phyloP scores from a whole-genome alignment of 2,888 invertebrate genomes.

The Aphodius granarius region DNA sequence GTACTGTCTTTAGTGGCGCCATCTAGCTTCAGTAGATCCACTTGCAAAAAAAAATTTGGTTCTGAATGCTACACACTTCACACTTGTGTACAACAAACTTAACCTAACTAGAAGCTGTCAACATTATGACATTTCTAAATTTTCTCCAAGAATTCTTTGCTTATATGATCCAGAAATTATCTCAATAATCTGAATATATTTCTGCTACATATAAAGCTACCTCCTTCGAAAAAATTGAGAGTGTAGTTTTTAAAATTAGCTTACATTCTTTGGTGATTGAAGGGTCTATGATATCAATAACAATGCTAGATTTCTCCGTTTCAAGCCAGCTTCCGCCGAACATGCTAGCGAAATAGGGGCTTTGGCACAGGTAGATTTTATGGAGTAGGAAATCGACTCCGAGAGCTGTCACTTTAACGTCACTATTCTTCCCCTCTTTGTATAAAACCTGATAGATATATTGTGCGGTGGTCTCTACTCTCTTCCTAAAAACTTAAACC shows the following conservation, averaged over 20 bases:
- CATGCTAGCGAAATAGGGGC: conserved; percentile 80
- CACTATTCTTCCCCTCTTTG: conserved; percentile 74
- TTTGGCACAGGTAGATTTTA: conserved; percentile 78
- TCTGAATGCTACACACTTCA: too few species aligned
- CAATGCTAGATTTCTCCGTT: conserved; percentile 64
- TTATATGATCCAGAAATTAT: too few species aligned
- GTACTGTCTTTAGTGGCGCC: too few species aligned
- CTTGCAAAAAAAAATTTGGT: too few species aligned
- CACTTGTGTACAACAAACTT: too few species aligned
- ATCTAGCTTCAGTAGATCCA: too few species aligned
- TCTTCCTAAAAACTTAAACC: conserved; percentile 56
- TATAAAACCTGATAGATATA: conserved; percentile 79
- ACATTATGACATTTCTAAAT: too few species aligned
- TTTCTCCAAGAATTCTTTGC: too few species aligned
- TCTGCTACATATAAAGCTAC: too few species aligned
- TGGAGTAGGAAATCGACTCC: conserved; percentile 75
- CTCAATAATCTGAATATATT: too few species aligned
- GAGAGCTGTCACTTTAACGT: conserved; percentile 71
- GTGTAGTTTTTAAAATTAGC: conserved; percentile 38
- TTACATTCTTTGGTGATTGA: conserved; percentile 69
- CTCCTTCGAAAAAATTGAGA: too few species aligned
- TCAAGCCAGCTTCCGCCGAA: conserved; percentile 80
- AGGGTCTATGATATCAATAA: conserved; percentile 71
- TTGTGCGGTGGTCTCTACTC: conserved; percentile 70
- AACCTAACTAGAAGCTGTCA: too few species aligned